Percentiles rank a stretch among this genome's conserved stretches.
phyloP scores from a whole-genome alignment of 2,113 vertebrate genomes.

The Rousettus leschenaultii region DNA sequence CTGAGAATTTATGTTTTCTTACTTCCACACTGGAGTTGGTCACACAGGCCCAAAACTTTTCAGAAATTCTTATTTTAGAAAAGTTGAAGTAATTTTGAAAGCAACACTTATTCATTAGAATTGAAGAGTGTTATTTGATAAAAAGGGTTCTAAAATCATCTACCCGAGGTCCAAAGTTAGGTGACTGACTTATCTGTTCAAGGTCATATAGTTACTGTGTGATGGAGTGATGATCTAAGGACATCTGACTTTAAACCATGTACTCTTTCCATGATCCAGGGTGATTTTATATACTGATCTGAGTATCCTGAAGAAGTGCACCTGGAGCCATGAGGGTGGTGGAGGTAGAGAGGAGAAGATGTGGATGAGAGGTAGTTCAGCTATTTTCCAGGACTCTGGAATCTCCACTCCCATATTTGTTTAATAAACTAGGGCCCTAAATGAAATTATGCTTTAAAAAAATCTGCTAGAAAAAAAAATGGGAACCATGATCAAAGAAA shows the following conservation, averaged over 20 bases:
- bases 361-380: neutral
- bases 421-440: neutral
- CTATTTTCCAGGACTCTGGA: neutral
- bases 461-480: neutral
- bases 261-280: neutral
- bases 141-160: neutral
- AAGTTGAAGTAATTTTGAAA: conserved; percentile 12
- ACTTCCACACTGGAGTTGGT: neutral
- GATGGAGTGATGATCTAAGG: neutral
- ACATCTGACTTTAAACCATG: neutral
- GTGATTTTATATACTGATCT: neutral
- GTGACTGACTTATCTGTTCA: neutral
- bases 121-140: neutral
- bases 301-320: neutral
- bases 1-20: neutral
- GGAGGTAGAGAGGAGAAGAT: neutral
- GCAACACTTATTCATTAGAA: neutral
- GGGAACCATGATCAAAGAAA: neutral
- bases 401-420: neutral
- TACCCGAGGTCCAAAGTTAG: neutral
- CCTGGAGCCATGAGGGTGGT: no score
- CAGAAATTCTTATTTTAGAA: neutral
- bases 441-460: neutral
- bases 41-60: neutral
- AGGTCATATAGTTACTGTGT: neutral